phyloP scores from a whole-genome alignment of 2,113 vertebrate species.

The Lanius collurio region DNA sequence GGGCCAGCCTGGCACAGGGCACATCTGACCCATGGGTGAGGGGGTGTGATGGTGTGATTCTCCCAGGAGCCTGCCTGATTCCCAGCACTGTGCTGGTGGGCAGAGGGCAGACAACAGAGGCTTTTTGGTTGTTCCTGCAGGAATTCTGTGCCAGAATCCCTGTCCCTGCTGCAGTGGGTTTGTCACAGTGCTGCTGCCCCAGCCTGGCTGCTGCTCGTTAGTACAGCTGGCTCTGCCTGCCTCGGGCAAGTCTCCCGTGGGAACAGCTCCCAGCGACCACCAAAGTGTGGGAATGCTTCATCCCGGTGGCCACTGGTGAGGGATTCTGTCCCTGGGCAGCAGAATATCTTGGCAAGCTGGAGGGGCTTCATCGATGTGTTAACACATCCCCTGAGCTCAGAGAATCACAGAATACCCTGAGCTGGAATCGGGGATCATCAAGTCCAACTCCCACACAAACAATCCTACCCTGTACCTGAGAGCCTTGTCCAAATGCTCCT shows the following conservation, averaged over 20 bases:
- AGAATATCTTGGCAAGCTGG: neutral
- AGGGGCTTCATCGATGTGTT: neutral
- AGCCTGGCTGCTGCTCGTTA: neutral
- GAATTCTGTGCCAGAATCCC: neutral
- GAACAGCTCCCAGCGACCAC: accelerated
- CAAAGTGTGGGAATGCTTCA: accelerated
- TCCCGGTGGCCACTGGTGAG: accelerated
- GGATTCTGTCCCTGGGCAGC: neutral
- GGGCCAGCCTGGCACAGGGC: neutral
- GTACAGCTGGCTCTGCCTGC: neutral
- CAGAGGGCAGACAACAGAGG: neutral
- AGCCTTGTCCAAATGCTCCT: neutral
- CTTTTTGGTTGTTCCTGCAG: neutral
- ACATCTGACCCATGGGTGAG: neutral
- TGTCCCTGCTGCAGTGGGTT: neutral
- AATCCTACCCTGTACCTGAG: neutral
- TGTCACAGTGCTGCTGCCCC: constrained; percentile 31
- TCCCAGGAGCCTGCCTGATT: neutral
- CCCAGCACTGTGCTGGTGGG: neutral
- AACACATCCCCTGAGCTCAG: neutral
- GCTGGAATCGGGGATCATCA: neutral
- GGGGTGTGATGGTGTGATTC: accelerated
- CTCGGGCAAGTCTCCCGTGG: neutral
- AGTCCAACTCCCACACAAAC: neutral
- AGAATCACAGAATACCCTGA: neutral